Percentiles rank a stretch among this genome's conserved stretches.
These are phyloP conservation scores for Chironomus riparius DNA, from an alignment of 2,888 invertebrate genomes.

Conservation along the genomic window DNA sequence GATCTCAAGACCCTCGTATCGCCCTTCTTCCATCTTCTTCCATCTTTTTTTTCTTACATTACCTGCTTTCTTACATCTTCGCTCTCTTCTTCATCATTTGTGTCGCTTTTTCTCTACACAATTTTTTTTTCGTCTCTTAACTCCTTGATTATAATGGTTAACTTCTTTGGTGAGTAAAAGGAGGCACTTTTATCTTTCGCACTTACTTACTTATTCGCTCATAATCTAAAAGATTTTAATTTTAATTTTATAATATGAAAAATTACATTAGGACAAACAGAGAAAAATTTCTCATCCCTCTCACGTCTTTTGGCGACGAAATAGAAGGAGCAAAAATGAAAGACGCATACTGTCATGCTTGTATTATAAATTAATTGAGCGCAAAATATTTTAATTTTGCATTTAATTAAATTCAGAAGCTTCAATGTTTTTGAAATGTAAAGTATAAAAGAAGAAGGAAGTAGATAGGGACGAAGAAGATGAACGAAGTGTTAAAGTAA, in stretches of 20 bases:
- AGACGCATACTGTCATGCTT: not conserved
- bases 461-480: not conserved
- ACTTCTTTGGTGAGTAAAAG: too few species aligned
- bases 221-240: not conserved
- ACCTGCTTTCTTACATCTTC: too few species aligned
- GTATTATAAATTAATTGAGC: conserved; percentile 19
- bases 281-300: not conserved
- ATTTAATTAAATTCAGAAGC: conserved; percentile 14
- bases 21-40: too few species aligned
- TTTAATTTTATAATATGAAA: not conserved
- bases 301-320: too few species aligned
- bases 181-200: too few species aligned
- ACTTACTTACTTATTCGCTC: not conserved
- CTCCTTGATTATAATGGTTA: too few species aligned
- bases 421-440: not conserved
- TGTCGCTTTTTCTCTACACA: too few species aligned
- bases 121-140: too few species aligned
- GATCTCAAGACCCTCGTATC: too few species aligned
- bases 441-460: not conserved
- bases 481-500: too few species aligned
- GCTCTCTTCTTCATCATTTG: too few species aligned
- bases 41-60: too few species aligned
- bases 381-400: conserved; percentile 14
- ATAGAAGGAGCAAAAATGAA: not conserved
- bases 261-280: not conserved